Evolutionary conservation across 2,888 invertebrate species (phyloP).

Genomic region (Melikaiella ostensackeni): DNA sequence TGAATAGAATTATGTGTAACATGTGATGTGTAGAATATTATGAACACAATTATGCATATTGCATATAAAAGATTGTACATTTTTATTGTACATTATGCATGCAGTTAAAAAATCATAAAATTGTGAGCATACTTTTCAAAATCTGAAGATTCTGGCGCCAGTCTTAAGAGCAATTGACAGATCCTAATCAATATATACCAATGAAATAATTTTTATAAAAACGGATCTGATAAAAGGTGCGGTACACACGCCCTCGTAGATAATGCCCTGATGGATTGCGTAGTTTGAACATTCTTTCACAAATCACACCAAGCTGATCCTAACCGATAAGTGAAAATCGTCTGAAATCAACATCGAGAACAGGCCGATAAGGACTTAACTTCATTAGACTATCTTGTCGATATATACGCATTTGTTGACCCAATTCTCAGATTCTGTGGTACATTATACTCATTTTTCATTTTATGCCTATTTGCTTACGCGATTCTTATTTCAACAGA

Average conservation of each 20-base stretch:
- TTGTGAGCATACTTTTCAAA: neutral
- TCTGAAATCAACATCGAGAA: neutral
- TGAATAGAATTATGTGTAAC: too few relatives aligned
- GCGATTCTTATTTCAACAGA: neutral
- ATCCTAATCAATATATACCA: neutral
- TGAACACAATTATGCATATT: too few relatives aligned
- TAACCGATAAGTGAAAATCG: slow-evolving; percentile 10
- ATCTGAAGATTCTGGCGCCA: neutral
- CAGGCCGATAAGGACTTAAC: slow-evolving; percentile 7
- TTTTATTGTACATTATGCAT: too few relatives aligned
- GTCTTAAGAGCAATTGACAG: neutral
- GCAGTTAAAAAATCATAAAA: neutral
- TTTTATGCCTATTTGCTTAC: neutral
- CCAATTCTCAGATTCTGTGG: neutral
- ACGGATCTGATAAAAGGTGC: slow-evolving; percentile 6
- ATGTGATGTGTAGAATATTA: too few relatives aligned
- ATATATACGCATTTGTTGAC: slow-evolving; percentile 18
- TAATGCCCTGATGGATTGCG: neutral
- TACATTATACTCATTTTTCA: neutral
- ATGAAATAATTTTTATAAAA: slow-evolving; percentile 11
- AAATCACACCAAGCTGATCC: slow-evolving; percentile 13
- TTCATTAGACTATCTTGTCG: slow-evolving; percentile 18
- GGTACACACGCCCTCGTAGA: neutral
- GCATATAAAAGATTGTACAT: too few relatives aligned
- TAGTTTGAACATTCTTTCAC: slow-evolving; percentile 12